A percentile compares a stretch with the other conserved stretches of the same genome.
Evolutionary conservation across 2,113 vertebrate genomes (phyloP).

Genomic region (Dromaius novaehollandiae): DNA sequence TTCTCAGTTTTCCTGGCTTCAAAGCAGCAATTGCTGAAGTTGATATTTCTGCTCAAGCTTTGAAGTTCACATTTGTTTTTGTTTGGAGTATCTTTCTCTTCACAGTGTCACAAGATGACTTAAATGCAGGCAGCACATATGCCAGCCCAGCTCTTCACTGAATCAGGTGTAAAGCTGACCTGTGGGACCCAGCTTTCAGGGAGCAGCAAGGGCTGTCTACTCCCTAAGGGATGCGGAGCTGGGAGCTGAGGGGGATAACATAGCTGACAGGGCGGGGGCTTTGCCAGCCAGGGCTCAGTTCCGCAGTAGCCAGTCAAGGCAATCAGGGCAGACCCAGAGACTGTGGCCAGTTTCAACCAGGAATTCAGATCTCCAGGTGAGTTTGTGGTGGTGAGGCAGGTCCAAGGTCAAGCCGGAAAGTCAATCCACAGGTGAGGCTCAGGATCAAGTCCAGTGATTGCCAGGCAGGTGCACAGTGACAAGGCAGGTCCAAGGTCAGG

Average conservation of each 20-base stretch:
- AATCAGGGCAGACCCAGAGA: not conserved
- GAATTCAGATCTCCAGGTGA: not conserved
- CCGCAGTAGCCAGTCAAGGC: not conserved
- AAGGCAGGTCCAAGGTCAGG: no score
- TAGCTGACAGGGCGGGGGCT: not conserved
- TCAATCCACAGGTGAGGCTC: no score
- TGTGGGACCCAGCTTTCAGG: not conserved
- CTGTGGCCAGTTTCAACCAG: not conserved
- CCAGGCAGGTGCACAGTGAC: no score
- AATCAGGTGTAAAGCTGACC: not conserved
- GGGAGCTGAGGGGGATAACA: not conserved
- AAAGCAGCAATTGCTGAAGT: constrained; percentile 53
- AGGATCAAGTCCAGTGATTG: no score
- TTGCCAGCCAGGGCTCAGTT: not conserved
- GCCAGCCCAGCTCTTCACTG: not conserved
- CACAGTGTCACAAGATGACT: constrained; percentile 61
- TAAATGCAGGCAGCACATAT: not conserved
- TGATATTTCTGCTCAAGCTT: constrained; percentile 67
- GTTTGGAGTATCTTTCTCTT: constrained; percentile 43
- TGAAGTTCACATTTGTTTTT: constrained; percentile 73
- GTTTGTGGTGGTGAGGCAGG: not conserved
- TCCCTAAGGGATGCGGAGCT: not conserved
- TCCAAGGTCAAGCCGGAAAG: not conserved
- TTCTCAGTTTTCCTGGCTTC: constrained; percentile 40
- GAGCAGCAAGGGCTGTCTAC: not conserved